These are phyloP conservation scores for Liasis olivaceus DNA, from an alignment of 2,797 vertebrate species.

Conservation along the genomic window DNA sequence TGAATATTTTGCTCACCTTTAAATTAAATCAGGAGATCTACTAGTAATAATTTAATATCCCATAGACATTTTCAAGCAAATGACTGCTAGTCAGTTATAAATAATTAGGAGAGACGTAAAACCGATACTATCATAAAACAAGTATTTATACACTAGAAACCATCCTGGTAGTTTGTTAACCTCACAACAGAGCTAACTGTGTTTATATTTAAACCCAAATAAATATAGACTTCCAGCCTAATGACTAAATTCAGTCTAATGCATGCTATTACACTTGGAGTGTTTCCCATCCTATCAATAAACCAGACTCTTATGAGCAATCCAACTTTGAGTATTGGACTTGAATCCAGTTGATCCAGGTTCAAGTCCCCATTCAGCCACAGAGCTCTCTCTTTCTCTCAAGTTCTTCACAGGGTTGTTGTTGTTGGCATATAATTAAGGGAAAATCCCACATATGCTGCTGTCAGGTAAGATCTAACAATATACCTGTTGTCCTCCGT, in stretches of 20 bases:
- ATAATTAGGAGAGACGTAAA: conserved; percentile 32
- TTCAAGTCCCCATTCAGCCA: neutral
- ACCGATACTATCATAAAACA: conserved; percentile 7
- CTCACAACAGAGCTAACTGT: conserved; percentile 1
- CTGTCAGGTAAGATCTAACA: no score
- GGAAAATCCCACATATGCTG: no score
- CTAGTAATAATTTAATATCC: neutral
- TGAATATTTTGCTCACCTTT: neutral
- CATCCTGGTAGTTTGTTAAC: neutral
- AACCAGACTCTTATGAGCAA: neutral
- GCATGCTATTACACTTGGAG: neutral
- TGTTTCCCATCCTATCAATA: neutral
- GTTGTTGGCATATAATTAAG: no score
- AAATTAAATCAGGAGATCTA: rapidly evolving
- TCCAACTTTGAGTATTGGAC: neutral
- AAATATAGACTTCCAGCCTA: neutral
- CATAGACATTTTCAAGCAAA: neutral
- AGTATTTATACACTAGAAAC: rapidly evolving
- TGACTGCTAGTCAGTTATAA: conserved; percentile 26
- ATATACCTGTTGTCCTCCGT: no score
- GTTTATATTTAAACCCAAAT: neutral
- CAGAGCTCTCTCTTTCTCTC: no score
- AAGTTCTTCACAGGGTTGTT: no score
- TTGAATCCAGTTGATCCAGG: neutral
- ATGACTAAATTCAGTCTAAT: neutral